These are phyloP conservation scores for Lepus timidus DNA, from an alignment of 2,113 vertebrate genomes.

Conservation along the genomic window DNA sequence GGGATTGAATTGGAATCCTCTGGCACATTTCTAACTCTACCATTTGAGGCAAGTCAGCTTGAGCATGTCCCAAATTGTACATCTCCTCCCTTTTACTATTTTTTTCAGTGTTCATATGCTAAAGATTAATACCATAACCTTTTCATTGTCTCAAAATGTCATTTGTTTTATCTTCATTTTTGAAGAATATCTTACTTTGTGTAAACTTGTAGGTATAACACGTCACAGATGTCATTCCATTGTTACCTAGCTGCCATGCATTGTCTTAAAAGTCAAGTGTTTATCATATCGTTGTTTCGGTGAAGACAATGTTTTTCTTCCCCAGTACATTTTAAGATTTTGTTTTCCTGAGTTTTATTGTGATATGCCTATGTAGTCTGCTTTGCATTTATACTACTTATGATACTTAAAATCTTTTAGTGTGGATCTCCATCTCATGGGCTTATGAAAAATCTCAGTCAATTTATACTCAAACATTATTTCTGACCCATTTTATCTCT, in stretches of 20 bases:
- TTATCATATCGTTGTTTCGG: background rate
- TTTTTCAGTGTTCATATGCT: background rate
- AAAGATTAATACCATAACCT: background rate
- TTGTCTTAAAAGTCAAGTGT: background rate
- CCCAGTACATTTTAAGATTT: background rate
- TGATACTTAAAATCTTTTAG: background rate
- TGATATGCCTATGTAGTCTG: background rate
- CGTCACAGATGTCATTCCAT: background rate
- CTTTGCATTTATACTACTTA: constrained; percentile 2
- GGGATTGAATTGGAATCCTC: too few relatives aligned
- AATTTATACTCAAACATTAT: constrained; percentile 14
- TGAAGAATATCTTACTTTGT: constrained; percentile 37
- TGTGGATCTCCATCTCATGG: background rate
- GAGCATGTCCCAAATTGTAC: too few relatives aligned
- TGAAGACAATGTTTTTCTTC: constrained; percentile 2
- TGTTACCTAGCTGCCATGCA: background rate
- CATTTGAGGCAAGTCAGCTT: too few relatives aligned
- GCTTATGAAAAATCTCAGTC: constrained; percentile 23
- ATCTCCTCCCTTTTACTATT: too few relatives aligned
- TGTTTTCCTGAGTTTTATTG: background rate
- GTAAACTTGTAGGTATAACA: background rate
- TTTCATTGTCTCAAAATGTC: background rate
- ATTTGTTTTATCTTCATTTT: constrained; percentile 25
- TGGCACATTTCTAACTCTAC: too few relatives aligned
- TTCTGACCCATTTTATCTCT: background rate